Evolutionary conservation across 1,140 invertebrate species (phyloP).

Genomic region (Ptiloglossa arizonensis): DNA sequence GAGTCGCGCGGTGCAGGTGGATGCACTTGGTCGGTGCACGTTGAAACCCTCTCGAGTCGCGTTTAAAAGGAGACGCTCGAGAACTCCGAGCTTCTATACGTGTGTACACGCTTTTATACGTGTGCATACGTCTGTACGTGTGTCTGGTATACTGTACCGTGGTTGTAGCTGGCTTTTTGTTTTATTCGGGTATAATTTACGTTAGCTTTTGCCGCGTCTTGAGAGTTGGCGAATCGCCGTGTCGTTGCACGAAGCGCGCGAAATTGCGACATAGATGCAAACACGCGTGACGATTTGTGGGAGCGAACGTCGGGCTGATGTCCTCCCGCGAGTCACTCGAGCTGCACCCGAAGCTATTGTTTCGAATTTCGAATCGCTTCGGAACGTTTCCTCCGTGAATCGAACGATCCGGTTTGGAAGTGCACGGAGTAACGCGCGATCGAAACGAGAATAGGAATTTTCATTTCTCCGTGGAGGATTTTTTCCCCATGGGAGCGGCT

Average conservation of each 20-base stretch:
- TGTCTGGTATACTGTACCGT: background rate
- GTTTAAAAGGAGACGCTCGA: background rate
- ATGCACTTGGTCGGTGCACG: background rate
- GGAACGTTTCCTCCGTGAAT: no score
- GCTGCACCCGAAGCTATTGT: no score
- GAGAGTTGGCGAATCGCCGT: background rate
- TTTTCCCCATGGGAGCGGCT: no score
- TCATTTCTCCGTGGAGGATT: no score
- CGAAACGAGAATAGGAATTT: no score
- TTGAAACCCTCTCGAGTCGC: background rate
- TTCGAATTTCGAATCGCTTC: no score
- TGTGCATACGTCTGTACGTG: background rate
- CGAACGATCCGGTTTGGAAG: no score
- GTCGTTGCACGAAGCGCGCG: background rate
- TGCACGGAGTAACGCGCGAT: no score
- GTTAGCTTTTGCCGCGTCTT: background rate
- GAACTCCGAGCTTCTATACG: background rate
- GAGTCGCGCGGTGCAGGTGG: slow-evolving; percentile 4
- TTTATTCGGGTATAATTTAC: slow-evolving; percentile 2
- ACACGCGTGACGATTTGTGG: background rate
- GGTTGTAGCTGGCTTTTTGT: background rate
- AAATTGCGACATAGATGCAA: background rate
- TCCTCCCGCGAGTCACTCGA: no score
- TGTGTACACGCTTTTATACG: background rate
- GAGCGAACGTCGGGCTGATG: no score